Evolutionary conservation across 2,113 vertebrate genomes (phyloP), one percentile per base, ranked within the genome.

Genomic region (Silurus asotus): DNA sequence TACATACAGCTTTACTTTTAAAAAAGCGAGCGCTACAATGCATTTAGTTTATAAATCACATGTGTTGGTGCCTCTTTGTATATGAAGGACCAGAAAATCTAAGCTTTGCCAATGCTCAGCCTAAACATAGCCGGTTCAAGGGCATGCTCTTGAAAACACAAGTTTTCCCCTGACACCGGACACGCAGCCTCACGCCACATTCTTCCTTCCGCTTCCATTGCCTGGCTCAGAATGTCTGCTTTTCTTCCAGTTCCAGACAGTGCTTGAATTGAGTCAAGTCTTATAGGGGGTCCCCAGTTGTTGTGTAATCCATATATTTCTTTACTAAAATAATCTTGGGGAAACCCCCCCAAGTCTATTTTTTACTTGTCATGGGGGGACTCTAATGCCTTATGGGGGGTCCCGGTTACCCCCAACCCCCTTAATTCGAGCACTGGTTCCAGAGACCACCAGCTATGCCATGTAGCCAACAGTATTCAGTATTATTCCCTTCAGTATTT

Each of bases 371-470:
- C 37, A 37, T 37, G 37, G 37, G 37, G 2, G 37, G 37, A 37
- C 37, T 37, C 37, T 37, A 37, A 37, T 37, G 37, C 37, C 37
- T 2, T 37, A 37, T 37, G 37, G 37, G 37, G 37, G 37, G 37
- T 37, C 37, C 2, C 37, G 2, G 37, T 37, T 37, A 37, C 37
- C 37, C 37, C 37, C 37, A 2, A 0, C 37, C 37, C 37, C 37
- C 37, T 37, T 37, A 37, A 37, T 37, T 37, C 2, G 37, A 37
- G 37, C 37, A 37, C 37, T 37, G 37, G 37, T 37, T 37, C 55
- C 55, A 28, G 45, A 25, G 72, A 82, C 84, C 84, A 86, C 84
- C 87, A 70, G 56, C 70, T 62, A 55, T 10, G 59, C 53, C n/a
- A 59, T 67, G 64, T 53, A 74, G 28, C 79, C 61, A 51, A 20